phyloP scores from a whole-genome alignment of 2,113 vertebrate species.

The Macrotis lagotis region DNA sequence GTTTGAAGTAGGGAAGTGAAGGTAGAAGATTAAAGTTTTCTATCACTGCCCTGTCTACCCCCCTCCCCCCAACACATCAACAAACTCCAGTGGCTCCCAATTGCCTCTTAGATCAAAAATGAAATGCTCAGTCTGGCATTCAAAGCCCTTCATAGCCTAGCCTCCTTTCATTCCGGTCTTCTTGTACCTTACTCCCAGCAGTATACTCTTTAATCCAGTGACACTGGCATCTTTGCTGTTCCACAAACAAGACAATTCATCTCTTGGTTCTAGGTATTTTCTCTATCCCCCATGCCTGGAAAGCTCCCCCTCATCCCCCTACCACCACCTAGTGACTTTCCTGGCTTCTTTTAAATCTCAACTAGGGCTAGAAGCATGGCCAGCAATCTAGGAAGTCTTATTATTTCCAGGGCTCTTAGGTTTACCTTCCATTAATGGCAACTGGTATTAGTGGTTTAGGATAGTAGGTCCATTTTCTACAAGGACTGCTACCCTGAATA shows the following conservation, averaged over 20 bases:
- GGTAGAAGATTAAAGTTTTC: slow-evolving; percentile 28
- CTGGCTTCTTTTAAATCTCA: not conserved
- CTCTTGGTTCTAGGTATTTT: not conserved
- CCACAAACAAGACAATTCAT: not conserved
- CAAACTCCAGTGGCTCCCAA: not conserved
- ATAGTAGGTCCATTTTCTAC: not conserved
- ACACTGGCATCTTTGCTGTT: not conserved
- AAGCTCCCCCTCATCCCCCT: not conserved
- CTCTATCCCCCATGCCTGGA: not conserved
- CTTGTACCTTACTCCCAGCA: not conserved
- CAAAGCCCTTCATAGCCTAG: not conserved
- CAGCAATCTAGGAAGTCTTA: not conserved
- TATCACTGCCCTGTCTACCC: not conserved
- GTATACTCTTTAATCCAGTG: not conserved
- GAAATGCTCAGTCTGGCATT: not conserved
- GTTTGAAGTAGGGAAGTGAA: slow-evolving; percentile 31
- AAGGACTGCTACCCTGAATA: not conserved
- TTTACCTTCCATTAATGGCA: not conserved
- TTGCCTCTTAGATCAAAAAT: not conserved
- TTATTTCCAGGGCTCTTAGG: not conserved
- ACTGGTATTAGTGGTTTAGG: not conserved
- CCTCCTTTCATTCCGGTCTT: not conserved
- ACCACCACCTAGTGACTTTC: not conserved
- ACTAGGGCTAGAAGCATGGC: not conserved
- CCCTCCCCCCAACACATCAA: not conserved